Evolutionary conservation across 2,797 vertebrate genomes (phyloP).

Genomic region (Momotus momota): DNA sequence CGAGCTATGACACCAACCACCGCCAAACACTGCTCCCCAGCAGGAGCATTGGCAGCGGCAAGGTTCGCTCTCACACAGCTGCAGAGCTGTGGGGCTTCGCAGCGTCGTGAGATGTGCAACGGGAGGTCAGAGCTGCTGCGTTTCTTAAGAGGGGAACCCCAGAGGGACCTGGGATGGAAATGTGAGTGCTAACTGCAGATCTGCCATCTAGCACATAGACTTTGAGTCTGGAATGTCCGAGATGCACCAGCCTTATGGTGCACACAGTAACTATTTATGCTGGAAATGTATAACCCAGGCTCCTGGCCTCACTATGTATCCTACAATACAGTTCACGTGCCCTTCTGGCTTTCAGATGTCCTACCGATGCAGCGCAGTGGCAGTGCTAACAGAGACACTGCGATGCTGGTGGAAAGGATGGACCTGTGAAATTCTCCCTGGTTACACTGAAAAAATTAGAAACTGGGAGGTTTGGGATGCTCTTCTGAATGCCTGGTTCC

Average conservation of each 20-base stretch:
- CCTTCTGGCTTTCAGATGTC: neutral
- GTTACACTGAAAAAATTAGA: neutral
- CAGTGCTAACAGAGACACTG: neutral
- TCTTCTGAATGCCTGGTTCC: neutral
- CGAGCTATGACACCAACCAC: neutral
- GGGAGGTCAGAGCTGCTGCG: neutral
- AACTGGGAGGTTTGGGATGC: neutral
- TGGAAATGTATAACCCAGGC: neutral
- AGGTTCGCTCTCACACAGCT: neutral
- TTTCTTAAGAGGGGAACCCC: neutral
- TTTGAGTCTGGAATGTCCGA: fast-evolving
- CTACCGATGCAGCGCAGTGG: neutral
- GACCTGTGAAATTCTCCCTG: neutral
- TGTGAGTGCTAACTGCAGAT: neutral
- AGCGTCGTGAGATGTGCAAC: fast-evolving
- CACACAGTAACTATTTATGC: neutral
- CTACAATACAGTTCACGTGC: neutral
- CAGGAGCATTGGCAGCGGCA: neutral
- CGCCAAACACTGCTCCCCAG: neutral
- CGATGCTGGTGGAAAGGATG: neutral
- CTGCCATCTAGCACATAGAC: neutral
- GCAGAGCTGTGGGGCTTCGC: fast-evolving
- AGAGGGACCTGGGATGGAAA: neutral
- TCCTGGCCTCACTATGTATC: neutral
- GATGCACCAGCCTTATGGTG: neutral